phyloP scores from a whole-genome alignment of 2,888 invertebrate species.

The Acanthacorydalis orientalis region DNA sequence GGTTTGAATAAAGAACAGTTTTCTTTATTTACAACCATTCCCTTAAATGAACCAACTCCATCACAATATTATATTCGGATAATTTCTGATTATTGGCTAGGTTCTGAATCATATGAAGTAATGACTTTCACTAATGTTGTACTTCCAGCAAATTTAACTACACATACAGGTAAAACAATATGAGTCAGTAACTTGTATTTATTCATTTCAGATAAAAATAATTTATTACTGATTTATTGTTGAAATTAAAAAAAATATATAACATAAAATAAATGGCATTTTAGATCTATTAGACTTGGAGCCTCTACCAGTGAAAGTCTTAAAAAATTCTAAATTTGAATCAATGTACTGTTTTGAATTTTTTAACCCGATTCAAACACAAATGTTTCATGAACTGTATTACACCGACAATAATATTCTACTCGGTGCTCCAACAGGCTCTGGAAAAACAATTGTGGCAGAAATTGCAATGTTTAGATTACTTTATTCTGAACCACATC shows the following conservation, averaged over 20 bases:
- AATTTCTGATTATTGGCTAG: conserved; percentile 73
- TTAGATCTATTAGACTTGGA: conserved; percentile 75
- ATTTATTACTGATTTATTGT: background rate
- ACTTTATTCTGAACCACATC: conserved; percentile 61
- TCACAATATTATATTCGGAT: conserved; percentile 81
- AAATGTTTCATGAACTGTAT: conserved; percentile 92
- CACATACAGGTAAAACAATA: conserved; percentile 55
- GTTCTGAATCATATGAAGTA: conserved; percentile 30
- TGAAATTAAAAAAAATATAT: background rate
- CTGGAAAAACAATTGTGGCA: conserved; percentile 96
- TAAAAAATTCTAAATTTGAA: conserved; percentile 63
- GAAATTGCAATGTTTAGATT: conserved; percentile 93
- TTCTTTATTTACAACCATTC: conserved; percentile 87
- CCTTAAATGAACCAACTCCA: conserved; percentile 78
- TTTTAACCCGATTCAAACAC: conserved; percentile 98
- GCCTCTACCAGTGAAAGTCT: conserved; percentile 71
- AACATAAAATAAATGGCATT: conserved; percentile 9
- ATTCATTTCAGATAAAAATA: background rate
- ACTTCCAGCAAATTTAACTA: conserved; percentile 79
- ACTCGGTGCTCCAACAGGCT: conserved; percentile 88
- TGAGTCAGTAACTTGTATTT: background rate
- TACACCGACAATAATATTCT: conserved; percentile 88
- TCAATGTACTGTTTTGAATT: conserved; percentile 78
- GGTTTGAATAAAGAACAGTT: conserved; percentile 59
- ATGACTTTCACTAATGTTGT: conserved; percentile 73